A percentile compares a stretch with the other conserved stretches of the same genome.
Conservation (phyloP, 1,140 invertebrate genomes). For the Drosophila bipectinata region DNA sequence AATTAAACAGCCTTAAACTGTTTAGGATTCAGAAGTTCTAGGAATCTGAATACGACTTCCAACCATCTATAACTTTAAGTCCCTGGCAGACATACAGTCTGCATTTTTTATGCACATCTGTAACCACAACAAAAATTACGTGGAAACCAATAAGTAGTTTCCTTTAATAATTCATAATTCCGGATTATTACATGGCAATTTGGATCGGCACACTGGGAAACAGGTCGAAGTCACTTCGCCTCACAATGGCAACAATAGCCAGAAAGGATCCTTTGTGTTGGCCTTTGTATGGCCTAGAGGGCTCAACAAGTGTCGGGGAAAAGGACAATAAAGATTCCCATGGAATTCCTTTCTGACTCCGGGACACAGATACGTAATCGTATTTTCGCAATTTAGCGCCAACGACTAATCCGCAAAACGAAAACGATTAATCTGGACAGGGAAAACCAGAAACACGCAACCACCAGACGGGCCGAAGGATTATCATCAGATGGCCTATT, state of each 20-base stretch:
- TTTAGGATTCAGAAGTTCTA: neutral
- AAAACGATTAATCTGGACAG: conserved; percentile 74
- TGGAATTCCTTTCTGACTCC: conserved; percentile 30
- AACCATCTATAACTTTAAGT: neutral
- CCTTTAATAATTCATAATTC: conserved; percentile 61
- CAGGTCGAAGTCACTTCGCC: conserved; percentile 4
- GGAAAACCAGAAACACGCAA: conserved; percentile 37
- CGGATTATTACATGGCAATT: conserved; percentile 75
- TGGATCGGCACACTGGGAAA: conserved; percentile 12
- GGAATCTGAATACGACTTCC: neutral
- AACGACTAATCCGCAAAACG: conserved; percentile 74
- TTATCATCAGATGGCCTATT: conserved; percentile 75
- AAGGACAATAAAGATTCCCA: conserved; percentile 51
- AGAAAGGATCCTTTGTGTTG: conserved; percentile 20
- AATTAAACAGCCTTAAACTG: too few relatives aligned
- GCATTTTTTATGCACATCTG: conserved; percentile 43
- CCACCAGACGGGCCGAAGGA: conserved; percentile 28
- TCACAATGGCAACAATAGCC: conserved; percentile 35
- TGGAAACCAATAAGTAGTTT: conserved; percentile 55
- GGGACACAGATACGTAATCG: conserved; percentile 51
- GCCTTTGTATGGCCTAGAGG: conserved; percentile 18
- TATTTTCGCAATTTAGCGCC: conserved; percentile 81
- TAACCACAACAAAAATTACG: conserved; percentile 54
- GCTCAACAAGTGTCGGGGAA: conserved; percentile 35
- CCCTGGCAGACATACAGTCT: conserved; percentile 56